Evolutionary conservation across 2,797 vertebrate genomes (phyloP), one percentile per base, ranked within the genome.

Genomic region (Enteromius paludinosus): DNA sequence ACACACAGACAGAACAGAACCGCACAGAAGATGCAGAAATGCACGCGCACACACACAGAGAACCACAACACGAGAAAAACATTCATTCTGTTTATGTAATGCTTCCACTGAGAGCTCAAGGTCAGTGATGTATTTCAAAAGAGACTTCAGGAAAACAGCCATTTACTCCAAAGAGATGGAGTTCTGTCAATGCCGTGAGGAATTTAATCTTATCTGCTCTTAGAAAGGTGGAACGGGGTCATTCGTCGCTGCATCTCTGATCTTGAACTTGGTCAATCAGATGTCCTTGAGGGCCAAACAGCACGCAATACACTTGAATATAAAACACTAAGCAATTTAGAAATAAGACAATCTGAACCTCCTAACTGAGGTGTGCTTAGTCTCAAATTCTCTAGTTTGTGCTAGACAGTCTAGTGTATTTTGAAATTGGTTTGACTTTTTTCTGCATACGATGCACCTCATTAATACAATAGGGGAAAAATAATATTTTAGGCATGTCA

Each of bases 91-190:
- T 74, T 54, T n/a, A 66, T 74, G 59, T 38, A 73, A 64, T 25
- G 30, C 25, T 8, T 68, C 70, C 30, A 49, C 45, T 54, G 45
- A 65, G 59, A 81, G 23, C 23, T 66, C 30, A 77, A 75, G 62
- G 77, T 62, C 72, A 83, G 30, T 20, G 54, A 81, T 38, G 47
- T 41, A 79, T 79, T 69, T 81, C 25, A 85, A 41, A 83, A 62
- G 10, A 85, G 20, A 83, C 72, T 83, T 85, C 59, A 78, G 23
- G 7, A 81, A 59, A 47, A 72, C 10, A 62, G 38, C 17, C 56
- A n/a, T 45, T 76, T 61, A 45, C 35, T 45, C 74, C 74, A 45
- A 76, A 72, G n/a, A 18, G 72, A 59, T 41, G 64, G 14, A 61
- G 54, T 43, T 78, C 17, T 83, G 75, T 78, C 52, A 49, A 25